Evolutionary conservation across 2,113 vertebrate species (phyloP), one percentile per base, ranked within the genome.

Genomic region (Girardinichthys multiradiatus): DNA sequence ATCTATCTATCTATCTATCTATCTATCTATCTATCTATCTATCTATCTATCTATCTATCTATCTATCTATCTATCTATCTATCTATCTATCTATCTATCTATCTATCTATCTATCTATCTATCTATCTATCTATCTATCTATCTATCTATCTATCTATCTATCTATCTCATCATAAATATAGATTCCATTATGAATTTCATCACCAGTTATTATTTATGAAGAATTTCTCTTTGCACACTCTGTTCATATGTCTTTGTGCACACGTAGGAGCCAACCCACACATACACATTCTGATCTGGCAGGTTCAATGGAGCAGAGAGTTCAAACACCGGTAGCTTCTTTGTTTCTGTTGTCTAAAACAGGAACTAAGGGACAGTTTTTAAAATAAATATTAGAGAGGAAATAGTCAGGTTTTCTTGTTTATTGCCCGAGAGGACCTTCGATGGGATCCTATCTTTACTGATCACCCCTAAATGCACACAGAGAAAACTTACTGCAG

Each of bases 1-100:
- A 81, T 80, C 67, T 8, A 76, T 72, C 77, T 68, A 64, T 75
- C 76, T 66, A 77, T 80, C 81, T 70, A 70, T 76, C 81, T 79
- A 70, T 81, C 74, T 64, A 71, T 74, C 65, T 73, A 62, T 71
- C 71, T 72, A 51, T 76, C 73, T 57, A 54, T 66, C 70, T 64
- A 68, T 68, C 73, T 37, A 31, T 64, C 35, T 28, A 31, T 48
- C 48, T 48, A 67, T 39, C 67, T 63, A 70, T 76, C 74, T 64
- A 70, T 76, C 59, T 65, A 45, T 70, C 74, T 62, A 48, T 68
- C 65, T 62, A 62, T 64, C 63, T 64, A 66, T 42, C 37, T 57
- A 59, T 59, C 58, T 59, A 60, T 60, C 58, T 60, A 60, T 60
- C 58, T 30, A 60, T 60, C 58, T 30, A 60, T 60, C 58, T 30